Evolutionary conservation across 64 coral and sea anemone species (phyloP), one percentile per base, ranked within the genome.

Genomic region (Trachythela sp.): DNA sequence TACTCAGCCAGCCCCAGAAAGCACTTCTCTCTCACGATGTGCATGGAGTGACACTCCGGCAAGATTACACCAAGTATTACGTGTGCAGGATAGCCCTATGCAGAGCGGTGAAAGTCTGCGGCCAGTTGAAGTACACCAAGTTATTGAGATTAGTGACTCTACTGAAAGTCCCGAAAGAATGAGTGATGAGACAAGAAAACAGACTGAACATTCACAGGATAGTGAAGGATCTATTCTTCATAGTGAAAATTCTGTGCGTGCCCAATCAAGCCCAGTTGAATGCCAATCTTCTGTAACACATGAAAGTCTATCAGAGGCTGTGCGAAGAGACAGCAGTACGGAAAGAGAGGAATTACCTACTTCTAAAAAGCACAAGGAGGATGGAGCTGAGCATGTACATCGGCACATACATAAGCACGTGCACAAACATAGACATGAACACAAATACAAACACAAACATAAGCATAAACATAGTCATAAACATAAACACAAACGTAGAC

Each of bases 31-130:
- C 75, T 37, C 33, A 15, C 75, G 37, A 39, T 35, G 75, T 18
- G 0, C 75, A 38, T 80, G 75, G 75, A 80, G 34, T 80, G 75
- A 80, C 30, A 80, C 75, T 80, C 75, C 75, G 1, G 56, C 56
- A 64, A 18, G 56, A 8, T 0, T 24, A 4, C 56, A 64, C 8
- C 20, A 64, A 26, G 15, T 26, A 2, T 1, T 26, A 0, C 4
- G 26, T 64, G 56, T 64, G 56, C 24, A 26, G 18, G 56, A 64
- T 64, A 64, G 56, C 56, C 56, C 56, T 8, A 64, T 27, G 56
- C 56, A 20, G 22, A 64, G 17, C 17, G 20, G 56, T 20, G 56
- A 20, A 64, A 24, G 8, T 64, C 56, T 26, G 15, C 24, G 4
- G 56, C 56, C 18, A 20, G 56, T n/a, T 64, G 56, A 18, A 64